phyloP scores from a whole-genome alignment of 2,888 invertebrate species.

The Machimus atricapillus region DNA sequence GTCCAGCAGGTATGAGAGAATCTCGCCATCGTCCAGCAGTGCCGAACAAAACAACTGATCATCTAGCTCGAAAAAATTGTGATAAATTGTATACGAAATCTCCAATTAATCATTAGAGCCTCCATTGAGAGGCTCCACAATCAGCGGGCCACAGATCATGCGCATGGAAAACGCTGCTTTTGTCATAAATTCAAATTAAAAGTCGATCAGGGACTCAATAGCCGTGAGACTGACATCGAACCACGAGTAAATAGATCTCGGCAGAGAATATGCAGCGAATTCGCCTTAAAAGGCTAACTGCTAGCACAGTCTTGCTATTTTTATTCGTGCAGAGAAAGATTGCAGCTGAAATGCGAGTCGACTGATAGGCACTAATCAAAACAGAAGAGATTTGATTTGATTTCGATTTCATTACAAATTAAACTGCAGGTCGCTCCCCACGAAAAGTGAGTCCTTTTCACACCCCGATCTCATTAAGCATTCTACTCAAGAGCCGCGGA shows the following conservation, averaged over 20 bases:
- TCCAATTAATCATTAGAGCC: slow-evolving; percentile 37
- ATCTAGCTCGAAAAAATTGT: not conserved
- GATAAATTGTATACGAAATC: slow-evolving; percentile 30
- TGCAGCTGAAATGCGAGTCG: not conserved
- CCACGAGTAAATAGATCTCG: slow-evolving; percentile 10
- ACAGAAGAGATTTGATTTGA: not conserved
- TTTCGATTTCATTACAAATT: not conserved
- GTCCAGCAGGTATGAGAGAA: not conserved
- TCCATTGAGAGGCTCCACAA: not conserved
- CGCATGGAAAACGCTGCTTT: slow-evolving; percentile 17
- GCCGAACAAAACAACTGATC: not conserved
- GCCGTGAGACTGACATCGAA: slow-evolving; percentile 27
- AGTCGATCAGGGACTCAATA: slow-evolving; percentile 30
- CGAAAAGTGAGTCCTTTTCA: not conserved
- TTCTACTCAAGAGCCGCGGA: slow-evolving; percentile 37
- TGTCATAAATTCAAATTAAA: slow-evolving; percentile 40
- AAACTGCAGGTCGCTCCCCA: not conserved
- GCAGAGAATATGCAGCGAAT: not conserved
- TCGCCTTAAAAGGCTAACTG: not conserved
- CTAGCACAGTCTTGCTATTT: not conserved
- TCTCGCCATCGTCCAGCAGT: not conserved
- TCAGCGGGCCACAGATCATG: slow-evolving; percentile 6
- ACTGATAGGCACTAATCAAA: not conserved
- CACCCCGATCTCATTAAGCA: slow-evolving; percentile 17
- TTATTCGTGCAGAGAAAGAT: not conserved